Evolutionary conservation across 2,888 invertebrate species (phyloP), one percentile per base, ranked within the genome.

Genomic region (Acleris holmiana): DNA sequence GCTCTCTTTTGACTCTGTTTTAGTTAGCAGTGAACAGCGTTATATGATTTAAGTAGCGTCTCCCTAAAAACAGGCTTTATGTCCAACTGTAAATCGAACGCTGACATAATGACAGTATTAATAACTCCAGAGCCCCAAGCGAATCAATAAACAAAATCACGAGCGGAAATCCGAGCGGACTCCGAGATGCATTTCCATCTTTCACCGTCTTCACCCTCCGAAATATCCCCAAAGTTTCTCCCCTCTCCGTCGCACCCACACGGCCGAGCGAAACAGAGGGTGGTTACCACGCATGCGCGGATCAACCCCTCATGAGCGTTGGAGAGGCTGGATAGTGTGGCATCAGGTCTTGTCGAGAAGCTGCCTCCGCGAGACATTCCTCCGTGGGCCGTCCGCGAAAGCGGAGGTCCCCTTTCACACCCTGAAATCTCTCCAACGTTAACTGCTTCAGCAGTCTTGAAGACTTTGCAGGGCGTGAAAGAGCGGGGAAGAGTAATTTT

Each of bases 131-230:
- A 29, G 76, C 76, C 83, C 78, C 79, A 78, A 85, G 83, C 85
- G 85, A 91, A 91, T 91, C 91, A 90, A 92, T 92, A 91, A 91
- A 89, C 89, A 89, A 91, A 90, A 91, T 92, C 91, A 89, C 87
- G 78, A 86, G 85, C 89, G 91, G 91, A 92, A 91, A 91, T 91
- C 91, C 90, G 91, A 89, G 86, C 89, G 81, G 81, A 87, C 86
- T 88, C 84, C 85, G 85, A 90, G 89, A 91, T 92, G 91, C 91
- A 92, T 89, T 91, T 91, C 91, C 91, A 91, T 90, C 89, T 89
- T 89, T 88, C 89, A 87, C 83, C 87, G 89, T 89, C 88, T 89
- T 87, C 90, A 91, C 91, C 91, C 91, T 90, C 88, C 89, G 84
- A 86, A 88, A 84, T 89, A 86, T 89, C 91, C 91, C 89, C 76